A percentile compares a stretch with the other conserved stretches of the same genome.
These are phyloP conservation scores for Athene cunicularia DNA, from an alignment of 2,113 vertebrate genomes.

Conservation along the genomic window DNA sequence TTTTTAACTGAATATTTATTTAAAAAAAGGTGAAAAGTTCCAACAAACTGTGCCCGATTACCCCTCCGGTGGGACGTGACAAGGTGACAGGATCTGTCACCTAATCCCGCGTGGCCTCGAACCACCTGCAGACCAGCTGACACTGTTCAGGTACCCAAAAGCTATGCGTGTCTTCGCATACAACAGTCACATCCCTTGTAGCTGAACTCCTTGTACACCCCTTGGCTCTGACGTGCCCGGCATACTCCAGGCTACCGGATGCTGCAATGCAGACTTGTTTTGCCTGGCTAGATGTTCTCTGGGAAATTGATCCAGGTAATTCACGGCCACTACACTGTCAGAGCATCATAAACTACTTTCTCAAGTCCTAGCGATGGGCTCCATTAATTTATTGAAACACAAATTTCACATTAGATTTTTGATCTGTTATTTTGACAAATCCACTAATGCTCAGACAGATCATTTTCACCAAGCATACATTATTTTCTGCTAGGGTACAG, in stretches of 20 bases:
- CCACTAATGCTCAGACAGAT: not conserved
- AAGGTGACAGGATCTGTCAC: not conserved
- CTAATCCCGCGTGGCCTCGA: not conserved
- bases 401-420: not conserved
- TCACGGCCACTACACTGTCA: not conserved
- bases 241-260: not conserved
- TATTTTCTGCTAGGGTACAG: not conserved
- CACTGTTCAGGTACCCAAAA: not conserved
- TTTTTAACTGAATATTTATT: not conserved
- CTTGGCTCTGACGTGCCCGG: fast-evolving
- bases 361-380: not conserved
- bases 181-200: not conserved
- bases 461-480: not conserved
- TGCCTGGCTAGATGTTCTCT: not conserved
- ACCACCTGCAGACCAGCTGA: not conserved
- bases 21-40: not conserved
- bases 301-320: not conserved
- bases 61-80: fast-evolving
- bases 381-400: not conserved
- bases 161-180: not conserved
- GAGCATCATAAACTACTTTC: not conserved
- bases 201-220: not conserved
- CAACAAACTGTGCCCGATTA: not conserved
- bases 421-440: not conserved
- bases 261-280: not conserved